Evolutionary conservation across 2,888 invertebrate genomes (phyloP).

Genomic region (Scaptomyza caliginosa): DNA sequence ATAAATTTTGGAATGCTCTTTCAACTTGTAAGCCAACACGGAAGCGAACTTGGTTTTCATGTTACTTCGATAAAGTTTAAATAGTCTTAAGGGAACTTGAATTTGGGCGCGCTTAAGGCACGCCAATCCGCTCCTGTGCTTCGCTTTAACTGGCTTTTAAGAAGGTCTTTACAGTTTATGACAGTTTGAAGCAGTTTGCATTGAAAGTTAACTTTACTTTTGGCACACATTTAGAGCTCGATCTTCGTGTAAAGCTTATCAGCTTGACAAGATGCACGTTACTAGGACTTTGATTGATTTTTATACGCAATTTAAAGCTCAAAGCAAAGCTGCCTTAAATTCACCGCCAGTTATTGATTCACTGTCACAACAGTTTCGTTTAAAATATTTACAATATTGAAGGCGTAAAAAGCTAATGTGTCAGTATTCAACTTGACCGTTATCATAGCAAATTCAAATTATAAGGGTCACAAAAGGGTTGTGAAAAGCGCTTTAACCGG

Average conservation of each 20-base stretch:
- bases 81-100: no score
- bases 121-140: conserved; percentile 16
- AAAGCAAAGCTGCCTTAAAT: conserved; percentile 32
- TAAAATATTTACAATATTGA: conserved; percentile 38
- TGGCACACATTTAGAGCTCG: conserved; percentile 9
- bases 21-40: not conserved
- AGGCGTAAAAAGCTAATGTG: conserved; percentile 47
- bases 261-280: conserved; percentile 6
- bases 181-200: conserved; percentile 46
- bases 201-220: conserved; percentile 4
- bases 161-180: conserved; percentile 55
- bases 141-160: conserved; percentile 19
- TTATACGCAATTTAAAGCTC: conserved; percentile 13
- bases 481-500: conserved; percentile 24
- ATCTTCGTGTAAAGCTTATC: conserved; percentile 35
- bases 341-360: conserved; percentile 37
- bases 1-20: conserved; percentile 29
- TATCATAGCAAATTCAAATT: conserved; percentile 42
- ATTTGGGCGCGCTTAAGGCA: not conserved
- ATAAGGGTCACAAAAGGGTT: conserved; percentile 42
- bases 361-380: conserved; percentile 4
- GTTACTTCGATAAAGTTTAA: no score
- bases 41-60: not conserved
- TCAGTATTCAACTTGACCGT: conserved; percentile 61
- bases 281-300: conserved; percentile 39